Conservation (phyloP, 2,888 invertebrate species). For the Eremobia ochroleuca region DNA sequence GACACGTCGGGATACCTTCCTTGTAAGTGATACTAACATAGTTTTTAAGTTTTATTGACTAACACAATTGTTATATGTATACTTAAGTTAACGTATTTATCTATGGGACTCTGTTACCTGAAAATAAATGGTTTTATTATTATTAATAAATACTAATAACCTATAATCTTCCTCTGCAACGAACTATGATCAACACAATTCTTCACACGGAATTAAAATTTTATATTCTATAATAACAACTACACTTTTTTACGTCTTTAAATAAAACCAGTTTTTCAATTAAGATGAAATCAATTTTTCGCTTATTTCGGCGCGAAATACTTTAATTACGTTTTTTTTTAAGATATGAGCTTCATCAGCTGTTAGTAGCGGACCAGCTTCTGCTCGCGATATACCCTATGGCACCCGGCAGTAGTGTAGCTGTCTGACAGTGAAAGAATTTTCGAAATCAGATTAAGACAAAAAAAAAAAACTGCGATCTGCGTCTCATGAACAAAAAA, state of each 20-base stretch:
- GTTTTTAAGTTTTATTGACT: too few species aligned
- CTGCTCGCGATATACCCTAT: neutral
- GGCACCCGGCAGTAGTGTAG: neutral
- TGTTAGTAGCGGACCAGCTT: neutral
- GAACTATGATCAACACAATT: neutral
- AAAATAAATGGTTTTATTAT: too few species aligned
- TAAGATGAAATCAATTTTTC: constrained; percentile 25
- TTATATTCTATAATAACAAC: constrained; percentile 16
- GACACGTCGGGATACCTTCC: too few species aligned
- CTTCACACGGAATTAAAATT: neutral
- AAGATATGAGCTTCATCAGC: neutral
- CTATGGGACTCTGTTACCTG: too few species aligned
- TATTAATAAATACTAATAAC: neutral
- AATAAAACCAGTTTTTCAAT: neutral
- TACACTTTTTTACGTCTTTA: constrained; percentile 16
- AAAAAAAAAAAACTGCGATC: too few species aligned
- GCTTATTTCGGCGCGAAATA: neutral
- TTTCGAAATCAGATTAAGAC: neutral
- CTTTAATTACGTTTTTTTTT: neutral
- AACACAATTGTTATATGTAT: too few species aligned
- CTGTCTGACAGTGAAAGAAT: neutral
- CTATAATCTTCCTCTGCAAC: neutral
- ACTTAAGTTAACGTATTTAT: too few species aligned
- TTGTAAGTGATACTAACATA: too few species aligned
- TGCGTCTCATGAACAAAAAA: too few species aligned